phyloP scores from a whole-genome alignment of 2,888 invertebrate genomes.

The Crocallis elinguaria region DNA sequence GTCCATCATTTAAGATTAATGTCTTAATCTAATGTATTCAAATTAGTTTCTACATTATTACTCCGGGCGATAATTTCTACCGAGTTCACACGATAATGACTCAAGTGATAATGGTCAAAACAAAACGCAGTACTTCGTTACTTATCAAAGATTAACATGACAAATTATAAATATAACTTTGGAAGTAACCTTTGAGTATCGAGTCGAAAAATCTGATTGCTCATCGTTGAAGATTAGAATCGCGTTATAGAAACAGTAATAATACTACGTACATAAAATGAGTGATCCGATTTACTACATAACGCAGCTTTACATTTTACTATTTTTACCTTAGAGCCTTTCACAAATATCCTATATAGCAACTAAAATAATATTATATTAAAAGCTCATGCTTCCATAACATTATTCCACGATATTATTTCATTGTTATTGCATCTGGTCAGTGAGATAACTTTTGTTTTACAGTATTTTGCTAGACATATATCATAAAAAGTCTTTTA shows the following conservation, averaged over 20 bases:
- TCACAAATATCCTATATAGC: no score
- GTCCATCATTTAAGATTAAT: constrained; percentile 27
- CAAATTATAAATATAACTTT: constrained; percentile 66
- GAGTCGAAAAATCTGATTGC: constrained; percentile 66
- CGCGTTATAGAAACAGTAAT: constrained; percentile 16
- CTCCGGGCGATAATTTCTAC: constrained; percentile 41
- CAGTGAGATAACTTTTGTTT: no score
- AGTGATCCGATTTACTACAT: neutral
- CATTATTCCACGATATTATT: no score
- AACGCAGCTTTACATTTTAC: no score
- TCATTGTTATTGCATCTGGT: no score
- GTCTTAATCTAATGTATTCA: constrained; percentile 42
- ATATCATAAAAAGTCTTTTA: no score
- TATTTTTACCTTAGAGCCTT: no score
- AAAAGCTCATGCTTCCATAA: no score
- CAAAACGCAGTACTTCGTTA: constrained; percentile 45
- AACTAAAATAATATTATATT: no score
- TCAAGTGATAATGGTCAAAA: constrained; percentile 45
- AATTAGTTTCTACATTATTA: constrained; percentile 37
- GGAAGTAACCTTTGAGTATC: constrained; percentile 67
- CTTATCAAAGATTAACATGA: constrained; percentile 58
- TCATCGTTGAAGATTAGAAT: constrained; percentile 60
- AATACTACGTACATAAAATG: neutral
- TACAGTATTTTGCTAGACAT: no score
- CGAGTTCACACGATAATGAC: constrained; percentile 38